phyloP scores from a whole-genome alignment of 2,113 vertebrate genomes.

The Platysteira castanea region DNA sequence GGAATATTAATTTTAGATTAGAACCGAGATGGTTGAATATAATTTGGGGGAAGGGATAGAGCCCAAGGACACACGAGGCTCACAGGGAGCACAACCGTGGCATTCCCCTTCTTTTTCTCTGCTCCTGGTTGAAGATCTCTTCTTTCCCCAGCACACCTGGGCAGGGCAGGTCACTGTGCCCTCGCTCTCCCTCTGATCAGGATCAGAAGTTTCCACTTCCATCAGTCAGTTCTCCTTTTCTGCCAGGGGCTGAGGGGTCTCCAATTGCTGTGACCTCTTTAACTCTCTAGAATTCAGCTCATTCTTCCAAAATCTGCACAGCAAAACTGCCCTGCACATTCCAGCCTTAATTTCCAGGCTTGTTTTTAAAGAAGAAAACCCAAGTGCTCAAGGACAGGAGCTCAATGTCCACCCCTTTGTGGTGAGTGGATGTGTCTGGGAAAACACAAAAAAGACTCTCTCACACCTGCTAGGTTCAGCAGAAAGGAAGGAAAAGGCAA shows the following conservation, averaged over 20 bases:
- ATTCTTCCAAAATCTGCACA: neutral
- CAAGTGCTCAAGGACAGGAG: neutral
- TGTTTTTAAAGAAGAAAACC: neutral
- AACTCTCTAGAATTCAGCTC: neutral
- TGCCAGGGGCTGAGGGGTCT: neutral
- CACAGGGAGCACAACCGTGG: neutral
- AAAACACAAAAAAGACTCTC: no score
- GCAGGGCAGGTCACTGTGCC: neutral
- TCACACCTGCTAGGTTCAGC: no score
- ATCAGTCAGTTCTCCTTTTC: neutral
- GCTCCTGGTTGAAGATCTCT: neutral
- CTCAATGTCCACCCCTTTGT: accelerated
- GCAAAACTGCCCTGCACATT: neutral
- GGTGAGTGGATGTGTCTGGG: no score
- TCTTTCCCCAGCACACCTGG: neutral
- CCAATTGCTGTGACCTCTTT: neutral
- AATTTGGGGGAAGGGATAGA: accelerated
- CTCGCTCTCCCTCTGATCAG: neutral
- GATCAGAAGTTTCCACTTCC: neutral
- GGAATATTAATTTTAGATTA: neutral
- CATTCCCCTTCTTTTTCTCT: neutral
- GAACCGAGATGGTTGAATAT: neutral
- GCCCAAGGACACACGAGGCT: neutral
- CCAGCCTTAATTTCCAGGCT: neutral
- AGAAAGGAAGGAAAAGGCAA: no score